phyloP scores from a whole-genome alignment of 2,113 vertebrate species.

The Nothocercus julius region DNA sequence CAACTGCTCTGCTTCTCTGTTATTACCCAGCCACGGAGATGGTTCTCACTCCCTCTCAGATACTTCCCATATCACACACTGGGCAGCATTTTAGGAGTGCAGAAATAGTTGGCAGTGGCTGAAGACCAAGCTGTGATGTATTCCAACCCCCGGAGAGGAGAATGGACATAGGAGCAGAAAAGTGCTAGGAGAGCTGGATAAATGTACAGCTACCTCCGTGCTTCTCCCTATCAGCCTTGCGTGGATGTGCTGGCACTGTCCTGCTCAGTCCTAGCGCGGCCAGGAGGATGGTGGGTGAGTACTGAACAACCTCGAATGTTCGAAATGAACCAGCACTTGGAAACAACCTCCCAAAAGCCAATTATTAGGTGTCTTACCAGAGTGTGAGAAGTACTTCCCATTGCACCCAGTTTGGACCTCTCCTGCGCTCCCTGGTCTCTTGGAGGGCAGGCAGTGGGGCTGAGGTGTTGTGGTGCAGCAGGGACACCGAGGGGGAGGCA shows the following conservation, averaged over 20 bases:
- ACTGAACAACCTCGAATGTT: too few species aligned
- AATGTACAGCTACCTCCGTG: neutral
- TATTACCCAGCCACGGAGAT: neutral
- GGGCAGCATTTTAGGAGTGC: neutral
- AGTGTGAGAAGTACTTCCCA: neutral
- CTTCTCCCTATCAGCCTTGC: neutral
- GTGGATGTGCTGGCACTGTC: neutral
- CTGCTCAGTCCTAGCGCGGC: neutral
- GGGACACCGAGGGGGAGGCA: accelerated
- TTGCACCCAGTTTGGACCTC: neutral
- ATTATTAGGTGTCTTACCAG: neutral
- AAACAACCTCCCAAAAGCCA: neutral
- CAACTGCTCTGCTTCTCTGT: neutral
- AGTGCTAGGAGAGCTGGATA: neutral
- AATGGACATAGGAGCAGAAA: neutral
- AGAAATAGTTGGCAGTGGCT: neutral
- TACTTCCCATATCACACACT: neutral
- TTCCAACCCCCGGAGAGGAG: neutral
- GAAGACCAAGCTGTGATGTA: neutral
- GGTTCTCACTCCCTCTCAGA: neutral
- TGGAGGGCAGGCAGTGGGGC: neutral
- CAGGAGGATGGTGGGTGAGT: neutral
- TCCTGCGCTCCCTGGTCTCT: neutral
- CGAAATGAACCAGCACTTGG: too few species aligned
- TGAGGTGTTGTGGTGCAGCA: neutral